phyloP scores from a whole-genome alignment of 2,797 vertebrate species.

The Thaleichthys pacificus region DNA sequence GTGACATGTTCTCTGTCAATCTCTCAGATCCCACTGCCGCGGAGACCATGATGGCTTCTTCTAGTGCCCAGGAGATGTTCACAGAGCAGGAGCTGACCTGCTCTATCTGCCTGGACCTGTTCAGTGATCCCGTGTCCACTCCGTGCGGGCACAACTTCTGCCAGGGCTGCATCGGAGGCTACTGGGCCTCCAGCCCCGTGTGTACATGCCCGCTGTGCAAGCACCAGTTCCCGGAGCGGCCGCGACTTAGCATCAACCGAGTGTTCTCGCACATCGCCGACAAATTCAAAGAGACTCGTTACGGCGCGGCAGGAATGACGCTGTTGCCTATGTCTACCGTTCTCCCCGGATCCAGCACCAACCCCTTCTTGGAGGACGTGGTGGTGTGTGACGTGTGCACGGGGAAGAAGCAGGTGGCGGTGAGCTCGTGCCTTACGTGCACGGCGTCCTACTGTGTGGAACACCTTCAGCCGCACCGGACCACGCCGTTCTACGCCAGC shows the following conservation, averaged over 20 bases:
- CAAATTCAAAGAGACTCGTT: constrained; percentile 52
- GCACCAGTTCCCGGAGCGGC: constrained; percentile 70
- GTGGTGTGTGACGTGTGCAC: constrained; percentile 84
- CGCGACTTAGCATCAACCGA: constrained; percentile 78
- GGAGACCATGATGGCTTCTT: constrained; percentile 51
- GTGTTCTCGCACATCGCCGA: constrained; percentile 70
- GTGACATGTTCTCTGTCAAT: background rate
- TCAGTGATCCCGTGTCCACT: constrained; percentile 84
- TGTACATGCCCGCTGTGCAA: constrained; percentile 89
- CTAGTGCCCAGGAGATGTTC: constrained; percentile 50
- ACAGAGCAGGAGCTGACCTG: constrained; percentile 86
- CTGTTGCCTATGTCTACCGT: background rate
- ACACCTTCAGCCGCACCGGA: constrained; percentile 81
- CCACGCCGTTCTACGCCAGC: constrained; percentile 75
- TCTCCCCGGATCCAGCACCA: background rate
- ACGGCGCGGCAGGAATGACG: background rate
- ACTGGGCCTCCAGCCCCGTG: constrained; percentile 75
- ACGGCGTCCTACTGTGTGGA: constrained; percentile 87
- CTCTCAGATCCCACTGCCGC: too few relatives aligned
- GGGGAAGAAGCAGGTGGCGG: constrained; percentile 64
- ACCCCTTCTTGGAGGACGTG: constrained; percentile 10
- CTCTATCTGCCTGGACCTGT: constrained; percentile 88
- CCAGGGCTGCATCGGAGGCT: constrained; percentile 80
- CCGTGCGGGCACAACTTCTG: constrained; percentile 97
- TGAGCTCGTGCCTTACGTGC: constrained; percentile 89